Percentiles rank a stretch among this genome's conserved stretches.
Conservation (phyloP, 2,888 invertebrate species). For the Zeuzera pyrina region DNA sequence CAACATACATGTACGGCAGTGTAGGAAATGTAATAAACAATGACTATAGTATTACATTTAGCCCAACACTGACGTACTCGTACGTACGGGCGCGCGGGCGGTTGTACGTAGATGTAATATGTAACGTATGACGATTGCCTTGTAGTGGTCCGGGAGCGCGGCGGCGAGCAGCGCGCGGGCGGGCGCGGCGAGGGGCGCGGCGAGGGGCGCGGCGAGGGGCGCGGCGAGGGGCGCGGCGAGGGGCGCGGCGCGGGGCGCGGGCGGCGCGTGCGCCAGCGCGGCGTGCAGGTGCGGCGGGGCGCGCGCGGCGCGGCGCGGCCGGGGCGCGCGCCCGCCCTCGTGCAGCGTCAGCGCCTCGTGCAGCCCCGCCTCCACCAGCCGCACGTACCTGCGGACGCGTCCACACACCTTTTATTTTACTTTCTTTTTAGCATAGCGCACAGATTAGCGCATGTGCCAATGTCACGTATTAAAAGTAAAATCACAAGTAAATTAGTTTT, state of each 20-base stretch:
- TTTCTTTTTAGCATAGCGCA: too few species aligned
- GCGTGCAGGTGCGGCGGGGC: conserved; percentile 58
- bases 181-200: conserved; percentile 78
- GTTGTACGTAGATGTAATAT: too few species aligned
- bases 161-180: conserved; percentile 71
- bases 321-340: conserved; percentile 19
- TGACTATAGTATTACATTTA: too few species aligned
- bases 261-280: conserved; percentile 76
- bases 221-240: conserved; percentile 63
- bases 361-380: conserved; percentile 89
- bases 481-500: too few species aligned
- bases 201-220: conserved; percentile 59
- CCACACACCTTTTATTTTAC: not conserved
- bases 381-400: conserved; percentile 79
- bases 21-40: too few species aligned
- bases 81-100: too few species aligned
- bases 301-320: conserved; percentile 65
- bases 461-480: too few species aligned
- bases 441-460: too few species aligned
- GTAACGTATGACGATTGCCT: too few species aligned
- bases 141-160: conserved; percentile 28
- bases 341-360: conserved; percentile 87
- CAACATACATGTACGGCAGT: too few species aligned
- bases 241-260: conserved; percentile 87
- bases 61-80: too few species aligned